phyloP scores from a whole-genome alignment of 2,888 invertebrate species.

The Peribatodes rhomboidaria region DNA sequence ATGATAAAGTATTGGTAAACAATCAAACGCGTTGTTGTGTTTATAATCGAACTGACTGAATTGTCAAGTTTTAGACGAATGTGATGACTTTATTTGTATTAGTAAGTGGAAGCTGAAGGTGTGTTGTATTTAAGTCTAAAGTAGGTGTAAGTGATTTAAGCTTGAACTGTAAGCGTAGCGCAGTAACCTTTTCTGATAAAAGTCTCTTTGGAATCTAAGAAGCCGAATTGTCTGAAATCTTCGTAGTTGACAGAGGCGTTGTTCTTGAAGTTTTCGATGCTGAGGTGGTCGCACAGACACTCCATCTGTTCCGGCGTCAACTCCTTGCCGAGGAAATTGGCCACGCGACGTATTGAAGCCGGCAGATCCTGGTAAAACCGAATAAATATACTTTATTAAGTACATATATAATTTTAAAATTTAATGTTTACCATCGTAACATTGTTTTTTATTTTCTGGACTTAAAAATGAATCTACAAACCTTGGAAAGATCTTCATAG shows the following conservation, averaged over 20 bases:
- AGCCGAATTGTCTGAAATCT: constrained; percentile 31
- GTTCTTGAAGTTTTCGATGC: constrained; percentile 90
- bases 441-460: too few species aligned
- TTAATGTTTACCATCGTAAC: too few species aligned
- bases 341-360: constrained; percentile 77
- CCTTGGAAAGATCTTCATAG: constrained; percentile 89
- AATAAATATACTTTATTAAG: not conserved
- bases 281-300: constrained; percentile 88
- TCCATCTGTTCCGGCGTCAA: constrained; percentile 45
- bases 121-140: too few species aligned
- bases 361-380: constrained; percentile 49
- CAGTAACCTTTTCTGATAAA: constrained; percentile 54
- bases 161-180: too few species aligned
- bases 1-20: not conserved
- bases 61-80: too few species aligned
- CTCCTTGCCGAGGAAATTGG: constrained; percentile 84
- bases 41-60: too few species aligned
- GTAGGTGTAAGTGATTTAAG: too few species aligned
- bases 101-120: too few species aligned
- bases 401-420: too few species aligned
- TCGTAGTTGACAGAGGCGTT: constrained; percentile 78
- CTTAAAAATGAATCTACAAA: too few species aligned
- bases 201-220: constrained; percentile 28
- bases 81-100: too few species aligned
- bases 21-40: too few species aligned